Evolutionary conservation across 2,888 invertebrate species (phyloP).

Genomic region (Alentia gelatinosa): DNA sequence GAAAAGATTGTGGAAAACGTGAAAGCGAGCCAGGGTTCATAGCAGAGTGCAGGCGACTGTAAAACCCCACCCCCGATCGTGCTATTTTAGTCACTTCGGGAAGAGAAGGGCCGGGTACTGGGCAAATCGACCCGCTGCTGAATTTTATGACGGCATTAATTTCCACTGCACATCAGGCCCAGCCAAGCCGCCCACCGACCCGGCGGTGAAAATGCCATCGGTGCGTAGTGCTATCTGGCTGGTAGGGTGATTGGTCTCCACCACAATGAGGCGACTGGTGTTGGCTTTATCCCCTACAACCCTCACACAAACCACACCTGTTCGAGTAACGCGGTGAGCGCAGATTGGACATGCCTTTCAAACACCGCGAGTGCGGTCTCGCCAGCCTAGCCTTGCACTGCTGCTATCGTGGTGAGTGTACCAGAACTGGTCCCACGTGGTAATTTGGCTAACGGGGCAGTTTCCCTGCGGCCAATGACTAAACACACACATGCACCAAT

Average conservation of each 20-base stretch:
- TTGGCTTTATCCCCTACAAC: not conserved
- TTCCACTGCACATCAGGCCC: not conserved
- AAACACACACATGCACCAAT: no score
- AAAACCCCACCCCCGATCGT: not conserved
- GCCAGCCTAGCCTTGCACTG: not conserved
- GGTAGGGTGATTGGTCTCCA: not conserved
- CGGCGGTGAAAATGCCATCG: not conserved
- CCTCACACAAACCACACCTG: not conserved
- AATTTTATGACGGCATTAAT: conserved; percentile 32
- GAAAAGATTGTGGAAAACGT: no score
- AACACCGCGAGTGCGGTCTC: not conserved
- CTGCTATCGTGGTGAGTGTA: not conserved
- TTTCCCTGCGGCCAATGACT: not conserved
- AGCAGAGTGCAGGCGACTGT: not conserved
- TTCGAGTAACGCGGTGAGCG: not conserved
- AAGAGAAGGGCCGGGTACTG: not conserved
- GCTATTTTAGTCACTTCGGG: not conserved
- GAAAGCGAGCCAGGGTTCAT: not conserved
- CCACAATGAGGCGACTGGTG: not conserved
- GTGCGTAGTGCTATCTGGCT: not conserved
- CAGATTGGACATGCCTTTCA: not conserved
- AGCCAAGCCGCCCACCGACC: not conserved
- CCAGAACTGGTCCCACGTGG: not conserved
- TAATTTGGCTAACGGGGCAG: not conserved
- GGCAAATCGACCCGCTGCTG: not conserved